These are phyloP conservation scores for Philereme transversata DNA, from an alignment of 2,888 invertebrate genomes.

Conservation along the genomic window DNA sequence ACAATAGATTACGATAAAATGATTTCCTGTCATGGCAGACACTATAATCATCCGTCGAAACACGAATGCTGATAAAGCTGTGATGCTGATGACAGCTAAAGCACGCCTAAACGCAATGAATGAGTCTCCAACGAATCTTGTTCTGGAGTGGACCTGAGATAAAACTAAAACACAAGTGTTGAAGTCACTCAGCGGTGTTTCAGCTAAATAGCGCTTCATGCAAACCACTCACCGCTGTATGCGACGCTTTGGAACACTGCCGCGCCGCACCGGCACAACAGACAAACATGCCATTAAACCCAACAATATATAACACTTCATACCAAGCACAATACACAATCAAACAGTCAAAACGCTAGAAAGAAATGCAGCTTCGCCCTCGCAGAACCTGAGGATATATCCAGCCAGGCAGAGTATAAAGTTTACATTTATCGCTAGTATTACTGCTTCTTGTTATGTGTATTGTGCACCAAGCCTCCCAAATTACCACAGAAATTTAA, in stretches of 20 bases:
- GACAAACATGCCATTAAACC: slow-evolving; percentile 81
- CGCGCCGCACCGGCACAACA: slow-evolving; percentile 80
- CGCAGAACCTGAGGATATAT: background rate
- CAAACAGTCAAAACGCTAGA: slow-evolving; percentile 13
- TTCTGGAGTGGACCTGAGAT: slow-evolving; percentile 58
- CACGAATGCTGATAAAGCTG: slow-evolving; percentile 50
- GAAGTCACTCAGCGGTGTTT: slow-evolving; percentile 26
- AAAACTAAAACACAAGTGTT: slow-evolving; percentile 19
- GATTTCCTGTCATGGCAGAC: slow-evolving; percentile 26
- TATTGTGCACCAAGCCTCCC: slow-evolving; percentile 19
- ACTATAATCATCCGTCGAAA: slow-evolving; percentile 29
- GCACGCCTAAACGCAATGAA: slow-evolving; percentile 44
- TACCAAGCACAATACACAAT: slow-evolving; percentile 24
- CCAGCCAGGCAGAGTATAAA: slow-evolving; percentile 1
- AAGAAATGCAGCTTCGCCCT: background rate
- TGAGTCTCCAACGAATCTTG: slow-evolving; percentile 62
- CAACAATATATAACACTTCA: slow-evolving; percentile 42
- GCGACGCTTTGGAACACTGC: slow-evolving; percentile 98
- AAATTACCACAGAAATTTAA: slow-evolving; percentile 18
- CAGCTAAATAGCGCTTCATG: slow-evolving; percentile 66
- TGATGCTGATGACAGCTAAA: slow-evolving; percentile 49
- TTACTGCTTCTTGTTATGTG: slow-evolving; percentile 18
- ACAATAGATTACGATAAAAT: slow-evolving; percentile 19
- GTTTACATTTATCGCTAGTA: background rate
- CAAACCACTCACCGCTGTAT: slow-evolving; percentile 95